Evolutionary conservation across 2,113 vertebrate species (phyloP).

Genomic region (Ptilorrhoa leucosticta): DNA sequence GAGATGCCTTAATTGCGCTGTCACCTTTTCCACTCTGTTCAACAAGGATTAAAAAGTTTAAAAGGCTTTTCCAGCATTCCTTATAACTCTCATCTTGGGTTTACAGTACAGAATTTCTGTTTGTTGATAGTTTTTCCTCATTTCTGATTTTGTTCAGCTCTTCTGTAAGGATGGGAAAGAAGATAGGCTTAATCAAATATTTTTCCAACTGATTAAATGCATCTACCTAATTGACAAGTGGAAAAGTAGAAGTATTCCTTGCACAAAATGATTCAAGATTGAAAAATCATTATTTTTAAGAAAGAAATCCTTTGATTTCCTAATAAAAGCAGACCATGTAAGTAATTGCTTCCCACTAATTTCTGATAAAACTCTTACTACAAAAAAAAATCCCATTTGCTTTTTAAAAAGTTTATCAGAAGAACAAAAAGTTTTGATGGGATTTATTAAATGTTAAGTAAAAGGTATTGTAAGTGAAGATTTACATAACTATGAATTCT

Average conservation of each 20-base stretch:
- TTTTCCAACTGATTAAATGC: constrained; percentile 6
- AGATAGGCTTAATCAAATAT: not conserved
- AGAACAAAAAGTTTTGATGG: not conserved
- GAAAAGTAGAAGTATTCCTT: not conserved
- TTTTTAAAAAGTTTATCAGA: not conserved
- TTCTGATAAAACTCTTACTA: not conserved
- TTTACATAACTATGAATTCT: not conserved
- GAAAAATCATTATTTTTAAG: constrained; percentile 2
- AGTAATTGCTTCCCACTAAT: constrained; percentile 4
- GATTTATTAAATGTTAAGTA: not conserved
- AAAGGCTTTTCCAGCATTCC: not conserved
- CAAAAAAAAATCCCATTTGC: not conserved
- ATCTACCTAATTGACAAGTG: not conserved
- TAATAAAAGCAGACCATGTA: constrained; percentile 4
- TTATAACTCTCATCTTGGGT: not conserved
- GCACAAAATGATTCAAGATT: not conserved
- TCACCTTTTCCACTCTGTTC: not conserved
- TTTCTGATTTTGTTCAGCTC: not conserved
- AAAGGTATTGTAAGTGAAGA: not conserved
- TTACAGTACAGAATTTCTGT: not conserved
- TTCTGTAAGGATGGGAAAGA: not conserved
- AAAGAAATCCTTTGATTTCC: not conserved
- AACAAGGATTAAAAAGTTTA: not conserved
- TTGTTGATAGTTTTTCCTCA: not conserved
- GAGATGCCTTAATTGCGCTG: not conserved